These are phyloP conservation scores for Pterophyllum scalare DNA, from an alignment of 2,113 vertebrate species.

Conservation along the genomic window DNA sequence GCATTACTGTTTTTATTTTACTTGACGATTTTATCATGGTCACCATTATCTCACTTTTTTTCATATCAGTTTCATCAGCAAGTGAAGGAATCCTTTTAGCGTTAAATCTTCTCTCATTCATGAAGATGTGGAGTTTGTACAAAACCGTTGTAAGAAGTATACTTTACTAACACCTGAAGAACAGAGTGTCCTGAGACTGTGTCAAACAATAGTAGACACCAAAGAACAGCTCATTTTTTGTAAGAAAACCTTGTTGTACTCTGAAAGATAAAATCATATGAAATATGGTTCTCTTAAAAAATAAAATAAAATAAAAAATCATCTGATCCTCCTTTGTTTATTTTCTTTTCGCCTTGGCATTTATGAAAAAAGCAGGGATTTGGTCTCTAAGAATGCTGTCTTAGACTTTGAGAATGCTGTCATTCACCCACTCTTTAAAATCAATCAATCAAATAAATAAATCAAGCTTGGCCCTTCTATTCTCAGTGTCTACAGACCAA, in stretches of 20 bases:
- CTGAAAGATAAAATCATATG: background rate
- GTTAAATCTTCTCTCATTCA: background rate
- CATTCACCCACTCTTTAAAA: too few relatives aligned
- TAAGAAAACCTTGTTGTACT: too few relatives aligned
- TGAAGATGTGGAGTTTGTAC: conserved; percentile 50
- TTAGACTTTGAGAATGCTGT: too few relatives aligned
- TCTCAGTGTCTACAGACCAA: too few relatives aligned
- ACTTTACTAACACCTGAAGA: conserved; percentile 46
- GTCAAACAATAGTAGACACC: background rate
- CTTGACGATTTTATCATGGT: background rate
- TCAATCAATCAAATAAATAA: too few relatives aligned
- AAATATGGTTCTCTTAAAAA: too few relatives aligned
- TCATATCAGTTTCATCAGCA: background rate
- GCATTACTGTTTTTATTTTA: background rate
- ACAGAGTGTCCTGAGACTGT: background rate
- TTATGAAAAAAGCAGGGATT: too few relatives aligned
- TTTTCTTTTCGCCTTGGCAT: too few relatives aligned
- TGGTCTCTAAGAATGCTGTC: too few relatives aligned
- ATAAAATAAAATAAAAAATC: too few relatives aligned
- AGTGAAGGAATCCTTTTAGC: background rate
- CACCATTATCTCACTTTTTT: background rate
- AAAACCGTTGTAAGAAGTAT: conserved; percentile 31
- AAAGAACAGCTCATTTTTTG: background rate
- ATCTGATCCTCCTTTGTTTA: too few relatives aligned
- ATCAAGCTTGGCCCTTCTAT: too few relatives aligned